Conservation (phyloP, 2,888 invertebrate genomes). For the Leucoptera coffeella region DNA sequence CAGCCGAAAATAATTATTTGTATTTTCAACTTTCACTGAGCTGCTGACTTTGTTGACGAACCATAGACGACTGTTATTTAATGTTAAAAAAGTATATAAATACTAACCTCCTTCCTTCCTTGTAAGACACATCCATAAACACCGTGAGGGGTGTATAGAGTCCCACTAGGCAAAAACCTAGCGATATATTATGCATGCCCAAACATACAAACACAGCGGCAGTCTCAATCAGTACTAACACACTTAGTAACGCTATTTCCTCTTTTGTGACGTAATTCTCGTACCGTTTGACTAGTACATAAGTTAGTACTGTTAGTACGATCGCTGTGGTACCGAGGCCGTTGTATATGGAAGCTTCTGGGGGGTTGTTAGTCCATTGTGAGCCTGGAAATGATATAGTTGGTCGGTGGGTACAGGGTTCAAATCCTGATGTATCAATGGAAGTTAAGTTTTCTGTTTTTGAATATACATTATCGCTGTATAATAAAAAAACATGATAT, state of each 20-base stretch:
- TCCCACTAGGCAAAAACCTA: conserved; percentile 69
- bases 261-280: conserved; percentile 15
- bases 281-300: conserved; percentile 15
- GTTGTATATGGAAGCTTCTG: conserved; percentile 57
- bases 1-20: no score
- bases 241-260: conserved; percentile 49
- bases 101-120: conserved; percentile 6
- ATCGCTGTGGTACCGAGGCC: conserved; percentile 39
- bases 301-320: conserved; percentile 31
- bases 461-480: no score
- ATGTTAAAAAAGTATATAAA: conserved; percentile 1
- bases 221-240: conserved; percentile 69
- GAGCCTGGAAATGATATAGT: conserved; percentile 20
- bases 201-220: conserved; percentile 71
- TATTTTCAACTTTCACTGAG: no score
- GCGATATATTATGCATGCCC: conserved; percentile 86
- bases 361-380: conserved; percentile 29
- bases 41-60: no score
- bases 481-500: no score
- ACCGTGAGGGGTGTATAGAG: conserved; percentile 70
- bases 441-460: no score
- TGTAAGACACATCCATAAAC: conserved; percentile 12
- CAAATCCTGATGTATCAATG: no score
- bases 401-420: no score
- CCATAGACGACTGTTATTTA: no score